Conservation (phyloP, 2,113 vertebrate genomes). For the Amblyornis subalaris region DNA sequence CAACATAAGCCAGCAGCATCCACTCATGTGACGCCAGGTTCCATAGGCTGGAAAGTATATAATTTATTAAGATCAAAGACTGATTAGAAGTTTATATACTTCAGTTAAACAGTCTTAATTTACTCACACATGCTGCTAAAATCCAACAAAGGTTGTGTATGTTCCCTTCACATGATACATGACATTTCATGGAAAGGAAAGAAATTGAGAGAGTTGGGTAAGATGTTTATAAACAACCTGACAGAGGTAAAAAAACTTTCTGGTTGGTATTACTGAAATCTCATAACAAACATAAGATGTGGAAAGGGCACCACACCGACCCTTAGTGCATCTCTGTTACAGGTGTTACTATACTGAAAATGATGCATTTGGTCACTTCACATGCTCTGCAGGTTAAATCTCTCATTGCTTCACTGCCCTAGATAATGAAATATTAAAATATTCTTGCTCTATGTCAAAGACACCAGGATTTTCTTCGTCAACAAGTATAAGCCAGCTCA, state of each 20-base stretch:
- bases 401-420: not conserved
- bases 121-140: not conserved
- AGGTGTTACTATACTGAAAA: not conserved
- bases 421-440: not conserved
- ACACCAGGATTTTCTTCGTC: slow-evolving; percentile 15
- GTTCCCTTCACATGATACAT: not conserved
- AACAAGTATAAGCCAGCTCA: slow-evolving; percentile 28
- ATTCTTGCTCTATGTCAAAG: not conserved
- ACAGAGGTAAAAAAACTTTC: not conserved
- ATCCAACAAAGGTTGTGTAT: not conserved
- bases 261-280: not conserved
- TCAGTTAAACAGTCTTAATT: not conserved
- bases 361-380: not conserved
- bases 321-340: not conserved
- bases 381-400: not conserved
- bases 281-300: not conserved
- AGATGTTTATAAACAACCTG: not conserved
- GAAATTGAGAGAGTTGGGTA: not conserved
- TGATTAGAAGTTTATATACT: not conserved
- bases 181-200: not conserved
- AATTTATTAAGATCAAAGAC: not conserved
- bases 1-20: not conserved
- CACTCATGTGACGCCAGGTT: not conserved
- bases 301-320: accelerated
- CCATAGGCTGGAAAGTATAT: not conserved